phyloP scores from a whole-genome alignment of 2,888 invertebrate genomes.

The Coenonympha arcania region DNA sequence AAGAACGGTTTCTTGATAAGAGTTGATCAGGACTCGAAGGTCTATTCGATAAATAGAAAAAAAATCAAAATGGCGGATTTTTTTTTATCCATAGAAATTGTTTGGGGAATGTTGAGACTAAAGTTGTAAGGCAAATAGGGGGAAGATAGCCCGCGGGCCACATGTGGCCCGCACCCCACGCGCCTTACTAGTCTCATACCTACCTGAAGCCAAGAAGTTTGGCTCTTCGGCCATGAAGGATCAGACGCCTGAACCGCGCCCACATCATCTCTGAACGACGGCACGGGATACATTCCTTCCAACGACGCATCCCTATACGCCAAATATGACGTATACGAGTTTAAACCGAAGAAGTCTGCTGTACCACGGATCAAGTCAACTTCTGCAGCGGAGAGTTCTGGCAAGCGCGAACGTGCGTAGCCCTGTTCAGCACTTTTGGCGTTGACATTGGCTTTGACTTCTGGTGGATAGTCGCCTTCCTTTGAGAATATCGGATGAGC shows the following conservation, averaged over 20 bases:
- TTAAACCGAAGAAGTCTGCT: constrained; percentile 79
- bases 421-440: constrained; percentile 65
- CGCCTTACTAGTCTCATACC: too few relatives aligned
- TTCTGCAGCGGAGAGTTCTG: constrained; percentile 70
- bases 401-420: constrained; percentile 57
- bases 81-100: too few relatives aligned
- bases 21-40: too few relatives aligned
- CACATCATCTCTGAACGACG: constrained; percentile 57
- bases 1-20: too few relatives aligned
- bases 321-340: constrained; percentile 74
- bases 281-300: constrained; percentile 50
- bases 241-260: constrained; percentile 45
- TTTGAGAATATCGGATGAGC: constrained; percentile 54
- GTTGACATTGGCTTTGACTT: constrained; percentile 57
- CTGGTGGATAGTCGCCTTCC: constrained; percentile 67
- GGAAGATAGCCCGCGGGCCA: too few relatives aligned
- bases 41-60: too few relatives aligned
- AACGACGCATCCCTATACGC: constrained; percentile 51
- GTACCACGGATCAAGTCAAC: constrained; percentile 74
- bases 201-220: constrained; percentile 52
- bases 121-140: too few relatives aligned
- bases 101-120: too few relatives aligned
- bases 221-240: constrained; percentile 44
- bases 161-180: too few relatives aligned
- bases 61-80: background rate